Evolutionary conservation across 2,113 vertebrate genomes (phyloP).

Genomic region (Callochromis pleurospilus): DNA sequence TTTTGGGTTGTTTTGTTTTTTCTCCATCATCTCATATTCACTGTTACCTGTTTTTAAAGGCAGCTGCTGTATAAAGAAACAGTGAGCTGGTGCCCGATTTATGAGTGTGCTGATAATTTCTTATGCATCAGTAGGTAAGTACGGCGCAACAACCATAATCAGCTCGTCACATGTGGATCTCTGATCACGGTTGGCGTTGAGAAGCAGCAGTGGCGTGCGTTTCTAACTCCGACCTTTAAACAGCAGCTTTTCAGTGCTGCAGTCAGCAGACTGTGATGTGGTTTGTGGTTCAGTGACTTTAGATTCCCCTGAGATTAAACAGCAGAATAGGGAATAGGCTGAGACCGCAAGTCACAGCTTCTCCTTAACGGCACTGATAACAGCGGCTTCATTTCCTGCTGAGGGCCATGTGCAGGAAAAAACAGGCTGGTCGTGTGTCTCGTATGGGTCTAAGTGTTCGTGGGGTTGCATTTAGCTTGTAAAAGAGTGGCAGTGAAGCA

Average conservation of each 20-base stretch:
- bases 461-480: not conserved
- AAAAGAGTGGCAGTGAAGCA: not conserved
- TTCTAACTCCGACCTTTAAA: not conserved
- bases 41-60: not conserved
- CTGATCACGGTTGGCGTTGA: not conserved
- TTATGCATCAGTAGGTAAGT: not conserved
- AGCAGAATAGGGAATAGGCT: not conserved
- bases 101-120: not conserved
- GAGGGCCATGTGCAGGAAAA: not conserved
- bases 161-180: not conserved
- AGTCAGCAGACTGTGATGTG: not conserved
- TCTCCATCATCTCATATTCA: not conserved
- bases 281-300: slow-evolving; percentile 19
- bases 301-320: slow-evolving; percentile 14
- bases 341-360: slow-evolving; percentile 16
- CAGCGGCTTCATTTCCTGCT: slow-evolving; percentile 14
- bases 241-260: not conserved
- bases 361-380: slow-evolving; percentile 3
- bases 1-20: accelerated
- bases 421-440: not conserved
- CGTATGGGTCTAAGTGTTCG: not conserved
- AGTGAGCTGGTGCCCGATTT: accelerated
- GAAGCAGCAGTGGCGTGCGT: not conserved
- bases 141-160: accelerated
- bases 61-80: not conserved